phyloP scores from a whole-genome alignment of 37 sponge, comb jelly and placozoan genomes.

The Mnemiopsis leidyi region DNA sequence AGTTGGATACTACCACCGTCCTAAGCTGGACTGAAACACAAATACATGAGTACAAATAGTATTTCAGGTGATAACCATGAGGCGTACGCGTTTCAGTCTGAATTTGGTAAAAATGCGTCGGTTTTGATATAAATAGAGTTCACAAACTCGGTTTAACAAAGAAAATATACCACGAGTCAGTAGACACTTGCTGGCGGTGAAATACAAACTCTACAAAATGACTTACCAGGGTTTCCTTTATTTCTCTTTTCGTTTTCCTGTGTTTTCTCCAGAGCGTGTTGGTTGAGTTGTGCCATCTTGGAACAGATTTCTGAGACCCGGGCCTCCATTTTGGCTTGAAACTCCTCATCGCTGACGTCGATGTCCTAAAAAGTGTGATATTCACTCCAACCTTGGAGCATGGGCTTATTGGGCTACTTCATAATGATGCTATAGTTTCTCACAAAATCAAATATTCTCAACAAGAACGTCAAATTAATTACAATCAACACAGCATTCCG shows the following conservation, averaged over 20 bases:
- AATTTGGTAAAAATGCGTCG: too few relatives aligned
- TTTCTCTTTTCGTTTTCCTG: neutral
- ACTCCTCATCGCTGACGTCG: constrained; percentile 39
- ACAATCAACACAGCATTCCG: too few relatives aligned
- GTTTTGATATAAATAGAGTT: too few relatives aligned
- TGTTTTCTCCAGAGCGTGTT: neutral
- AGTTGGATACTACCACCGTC: neutral
- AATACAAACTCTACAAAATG: neutral
- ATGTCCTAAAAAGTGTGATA: constrained; percentile 39
- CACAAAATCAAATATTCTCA: too few relatives aligned
- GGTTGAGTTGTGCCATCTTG: constrained; percentile 50
- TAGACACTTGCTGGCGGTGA: neutral
- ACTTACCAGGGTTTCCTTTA: neutral
- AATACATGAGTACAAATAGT: too few relatives aligned
- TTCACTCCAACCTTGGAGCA: too few relatives aligned
- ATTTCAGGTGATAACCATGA: too few relatives aligned
- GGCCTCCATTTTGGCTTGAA: constrained; percentile 26
- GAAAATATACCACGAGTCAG: neutral
- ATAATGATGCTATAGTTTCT: too few relatives aligned
- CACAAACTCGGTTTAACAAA: neutral
- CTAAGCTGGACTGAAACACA: constrained; percentile 11
- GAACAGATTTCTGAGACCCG: constrained; percentile 41
- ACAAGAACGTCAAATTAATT: too few relatives aligned
- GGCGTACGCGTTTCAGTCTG: too few relatives aligned
- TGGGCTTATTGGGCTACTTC: too few relatives aligned